Base-by-base conservation (phyloP, 2,888 invertebrate genomes). In the Diplolepis rosae region DNA sequence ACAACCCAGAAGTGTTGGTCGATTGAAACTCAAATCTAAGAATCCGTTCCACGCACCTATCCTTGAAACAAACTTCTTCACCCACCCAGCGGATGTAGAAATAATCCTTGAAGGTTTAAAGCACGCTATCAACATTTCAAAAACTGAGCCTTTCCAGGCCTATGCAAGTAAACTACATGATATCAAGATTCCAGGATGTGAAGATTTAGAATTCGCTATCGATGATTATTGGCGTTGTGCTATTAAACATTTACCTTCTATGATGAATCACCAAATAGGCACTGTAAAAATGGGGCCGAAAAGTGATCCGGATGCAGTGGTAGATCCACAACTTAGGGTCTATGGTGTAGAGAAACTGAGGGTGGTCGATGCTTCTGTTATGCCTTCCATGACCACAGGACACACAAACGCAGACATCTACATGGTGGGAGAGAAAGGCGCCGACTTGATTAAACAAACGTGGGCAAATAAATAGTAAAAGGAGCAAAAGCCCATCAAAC, bases 51-150 rank as follows among this genome's bases (percentile, higher is more conserved):
- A 92, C 0, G 92, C 93, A 80, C 95, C 96, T 0, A 89, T 91
- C n/a, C 90, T 96, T 67, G 92, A 95, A 77, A 94, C 95, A 0
- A 95, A 95, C 85, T 98, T 97, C 87, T 92, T 96, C 83, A 91
- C 92, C 0, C 91, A 95, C 82, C 91, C 90, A 4, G 90, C 82
- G 0, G 88, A 88, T 65, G 11, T 88, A 1, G 88, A 88, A 54
- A 84, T 87, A n/a, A 78, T 88, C 24, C 69, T 90, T 11, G 89
- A 89, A 66, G 90, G 90, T 1, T 75, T 94, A 50, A 93, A 94
- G 77, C 91, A 90, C 80, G 89, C 90, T 0, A 89, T 92, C 52
- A 89, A 89, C 32, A 85, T 92, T 32, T 88, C 90, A 4, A 82
- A 87, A 72, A 90, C 90, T 0, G 86, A 89, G 4, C 85, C 90